Base-by-base conservation (phyloP, 35 echinoderm and acorn worm species). In the Apostichopus californicus region DNA sequence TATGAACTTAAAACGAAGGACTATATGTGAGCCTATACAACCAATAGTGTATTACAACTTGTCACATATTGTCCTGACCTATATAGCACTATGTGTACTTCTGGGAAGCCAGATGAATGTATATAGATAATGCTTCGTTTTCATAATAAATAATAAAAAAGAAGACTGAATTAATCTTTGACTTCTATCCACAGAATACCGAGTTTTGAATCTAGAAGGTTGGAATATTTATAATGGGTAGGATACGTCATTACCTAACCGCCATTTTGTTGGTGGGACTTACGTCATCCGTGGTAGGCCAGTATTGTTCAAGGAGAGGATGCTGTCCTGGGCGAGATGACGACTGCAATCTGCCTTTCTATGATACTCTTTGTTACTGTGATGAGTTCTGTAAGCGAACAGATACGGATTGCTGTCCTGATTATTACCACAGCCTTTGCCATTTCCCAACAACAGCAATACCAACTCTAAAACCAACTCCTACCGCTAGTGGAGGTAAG, bases 301-400 rank as follows among this genome's bases (percentile, higher is more conserved):
- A 96, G 89, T 96, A 92, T 65, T 96, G 95, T 84, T 91, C 95
- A 28, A 20, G 34, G 9, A 79, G 89, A 23, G 95, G 95, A 0
- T 96, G 95, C 57, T 96, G 95, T 58, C 92, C 92, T 4, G 95
- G 95, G 1, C 20, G 95, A 34, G 89, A 94, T 34, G 95, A 96
- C 20, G 56, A 92, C 28, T 96, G 95, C 71, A 71, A 83, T 20
- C 15, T 81, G 14, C 70, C 55, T 14, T 91, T 77, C 70, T 54
- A 46, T n/a, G 95, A 94, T 73, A 94, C 95, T 1, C 87, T 96
- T 14, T 96, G 95, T 82, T 96, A 96, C 89, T 96, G 95, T 72
- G 95, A 96, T 64, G 73, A 87, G 28, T 96, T 96, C 56, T 96
- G 95, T 78, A 63, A 86, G 13, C 70, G 86, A 61, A 86, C 92